Evolutionary conservation across 92 coral and sea anemone genomes (phyloP), one percentile per base, ranked within the genome.

Genomic region (Umimayanthus kanabou): DNA sequence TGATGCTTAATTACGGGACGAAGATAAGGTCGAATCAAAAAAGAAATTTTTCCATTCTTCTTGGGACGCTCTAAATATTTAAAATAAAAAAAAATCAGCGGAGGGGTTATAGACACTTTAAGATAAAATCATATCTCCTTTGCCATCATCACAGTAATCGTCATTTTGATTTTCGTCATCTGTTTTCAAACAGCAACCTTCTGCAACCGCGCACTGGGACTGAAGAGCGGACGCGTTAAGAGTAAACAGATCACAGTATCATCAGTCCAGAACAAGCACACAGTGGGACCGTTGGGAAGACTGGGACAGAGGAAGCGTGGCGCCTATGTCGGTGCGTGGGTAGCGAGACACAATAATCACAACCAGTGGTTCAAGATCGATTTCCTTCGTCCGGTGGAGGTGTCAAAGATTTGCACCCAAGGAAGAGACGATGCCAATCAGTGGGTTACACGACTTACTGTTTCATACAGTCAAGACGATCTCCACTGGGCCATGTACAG

Each of bases 361-460:
- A 75, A 88, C n/a, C 98, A 95, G 81, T 95, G 98, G 98, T 86
- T 95, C 40, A 91, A 88, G 91, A 92, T 95, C 16, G 96, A 93
- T 85, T 93, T 95, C 81, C 76, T 89, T 16, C 85, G 93, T 14
- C 53, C 91, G 15, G 92, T 94, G 73, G 91, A 88, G 23, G 83
- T 95, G 40, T 87, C 92, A 30, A 94, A 95, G 83, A 82, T 93
- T 55, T 95, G 90, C 22, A 93, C 94, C 1, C 94, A 95, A 76
- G 98, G 98, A 55, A 84, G 98, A 37, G 80, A 67, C 16, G 92
- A 91, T 33, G 86, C 93, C 2, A 95, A 95, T 70, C 96, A 95
- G 11, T 95, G 94, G 94, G 96, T 95, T 29, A 93, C 77, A 20
- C 77, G 82, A 26, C 88, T 88, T 75, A 89, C 88, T 53, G 50